phyloP scores from a whole-genome alignment of 2,113 vertebrate genomes.

The Arenaria interpres region DNA sequence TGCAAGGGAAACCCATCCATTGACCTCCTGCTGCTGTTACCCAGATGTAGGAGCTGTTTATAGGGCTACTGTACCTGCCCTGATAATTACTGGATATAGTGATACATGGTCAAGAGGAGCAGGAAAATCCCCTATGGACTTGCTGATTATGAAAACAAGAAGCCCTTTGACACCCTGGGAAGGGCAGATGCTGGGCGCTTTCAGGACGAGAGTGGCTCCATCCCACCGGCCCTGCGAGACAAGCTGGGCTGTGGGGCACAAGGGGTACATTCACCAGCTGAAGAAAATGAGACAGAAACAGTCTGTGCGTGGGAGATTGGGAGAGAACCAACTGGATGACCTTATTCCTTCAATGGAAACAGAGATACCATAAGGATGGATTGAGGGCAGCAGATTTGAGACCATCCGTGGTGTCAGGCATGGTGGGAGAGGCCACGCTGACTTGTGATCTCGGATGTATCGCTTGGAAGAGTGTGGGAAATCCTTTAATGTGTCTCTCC shows the following conservation, averaged over 20 bases:
- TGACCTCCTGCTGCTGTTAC: neutral
- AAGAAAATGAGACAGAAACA: neutral
- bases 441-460: neutral
- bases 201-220: neutral
- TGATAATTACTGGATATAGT: neutral
- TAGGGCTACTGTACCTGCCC: fast-evolving
- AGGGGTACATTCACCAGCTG: neutral
- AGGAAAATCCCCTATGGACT: neutral
- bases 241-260: neutral
- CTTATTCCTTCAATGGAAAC: neutral
- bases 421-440: neutral
- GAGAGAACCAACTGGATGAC: neutral
- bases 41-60: neutral
- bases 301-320: neutral
- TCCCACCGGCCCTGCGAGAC: neutral
- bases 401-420: neutral
- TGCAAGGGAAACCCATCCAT: neutral
- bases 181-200: neutral
- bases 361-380: neutral
- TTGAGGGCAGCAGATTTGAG: neutral
- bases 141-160: neutral
- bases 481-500: neutral
- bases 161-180: neutral
- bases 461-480: neutral
- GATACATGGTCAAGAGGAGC: neutral